These are phyloP conservation scores for Chrysina gloriosa DNA, from an alignment of 2,888 invertebrate species.

Conservation along the genomic window DNA sequence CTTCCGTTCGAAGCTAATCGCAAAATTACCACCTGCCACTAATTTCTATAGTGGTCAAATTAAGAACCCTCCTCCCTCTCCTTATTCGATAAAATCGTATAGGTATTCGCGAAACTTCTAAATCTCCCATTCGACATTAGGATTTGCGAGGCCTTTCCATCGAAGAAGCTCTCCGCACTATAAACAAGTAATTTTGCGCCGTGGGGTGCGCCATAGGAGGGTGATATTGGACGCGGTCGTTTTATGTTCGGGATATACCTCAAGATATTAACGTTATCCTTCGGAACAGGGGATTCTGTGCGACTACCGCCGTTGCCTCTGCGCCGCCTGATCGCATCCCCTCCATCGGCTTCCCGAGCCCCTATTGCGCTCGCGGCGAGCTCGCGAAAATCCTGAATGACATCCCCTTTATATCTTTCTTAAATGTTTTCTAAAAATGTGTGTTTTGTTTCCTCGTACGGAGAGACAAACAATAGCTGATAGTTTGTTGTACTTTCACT, in stretches of 20 bases:
- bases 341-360: neutral
- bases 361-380: neutral
- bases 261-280: conserved; percentile 42
- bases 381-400: conserved; percentile 15
- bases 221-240: conserved; percentile 42
- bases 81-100: too few species aligned
- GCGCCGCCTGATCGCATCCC: neutral
- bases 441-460: neutral
- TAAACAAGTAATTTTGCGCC: conserved; percentile 36
- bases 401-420: conserved; percentile 7
- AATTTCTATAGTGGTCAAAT: too few species aligned
- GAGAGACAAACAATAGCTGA: too few species aligned
- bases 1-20: too few species aligned
- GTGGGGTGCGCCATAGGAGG: conserved; percentile 32
- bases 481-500: too few species aligned
- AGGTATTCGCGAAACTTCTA: conserved; percentile 8
- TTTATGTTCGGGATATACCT: conserved; percentile 42
- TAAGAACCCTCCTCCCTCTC: too few species aligned
- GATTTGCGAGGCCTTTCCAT: conserved; percentile 21
- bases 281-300: conserved; percentile 21
- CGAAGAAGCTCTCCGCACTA: conserved; percentile 20
- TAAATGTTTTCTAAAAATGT: conserved; percentile 35
- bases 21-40: too few species aligned
- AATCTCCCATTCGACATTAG: conserved; percentile 14
- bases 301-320: neutral